Evolutionary conservation across 2,888 invertebrate genomes (phyloP).

Genomic region (Stenchaetothrips biformis): DNA sequence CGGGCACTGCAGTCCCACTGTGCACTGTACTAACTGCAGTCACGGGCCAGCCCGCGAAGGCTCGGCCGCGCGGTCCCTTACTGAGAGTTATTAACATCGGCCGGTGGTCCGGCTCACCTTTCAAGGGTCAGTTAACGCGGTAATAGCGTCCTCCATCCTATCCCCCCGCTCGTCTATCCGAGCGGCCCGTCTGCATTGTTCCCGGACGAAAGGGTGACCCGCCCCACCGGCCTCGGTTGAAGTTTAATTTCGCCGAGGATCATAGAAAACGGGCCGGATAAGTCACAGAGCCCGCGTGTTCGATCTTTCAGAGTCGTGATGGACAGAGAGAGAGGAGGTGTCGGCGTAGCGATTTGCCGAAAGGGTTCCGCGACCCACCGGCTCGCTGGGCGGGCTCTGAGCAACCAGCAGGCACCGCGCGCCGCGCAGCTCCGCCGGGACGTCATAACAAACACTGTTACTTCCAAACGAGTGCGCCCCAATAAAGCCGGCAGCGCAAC

Average conservation of each 20-base stretch:
- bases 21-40: too few relatives aligned
- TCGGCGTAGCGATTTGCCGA: not conserved
- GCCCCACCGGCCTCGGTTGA: not conserved
- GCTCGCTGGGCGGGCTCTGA: too few relatives aligned
- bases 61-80: too few relatives aligned
- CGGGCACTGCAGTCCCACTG: too few relatives aligned
- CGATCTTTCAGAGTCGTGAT: not conserved
- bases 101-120: too few relatives aligned
- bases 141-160: not conserved
- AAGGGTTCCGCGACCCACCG: not conserved
- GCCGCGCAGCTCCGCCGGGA: too few relatives aligned
- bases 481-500: not conserved
- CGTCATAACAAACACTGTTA: constrained; percentile 14
- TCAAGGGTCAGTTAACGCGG: too few relatives aligned
- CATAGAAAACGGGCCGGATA: not conserved
- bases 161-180: not conserved
- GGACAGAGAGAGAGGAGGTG: not conserved
- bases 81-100: too few relatives aligned
- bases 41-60: too few relatives aligned
- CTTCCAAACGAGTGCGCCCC: constrained; percentile 14
- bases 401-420: too few relatives aligned
- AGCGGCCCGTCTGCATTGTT: not conserved
- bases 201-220: not conserved
- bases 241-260: not conserved
- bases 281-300: not conserved